These are phyloP conservation scores for Collichthys lucidus DNA, from an alignment of 2,113 vertebrate genomes.

Conservation along the genomic window DNA sequence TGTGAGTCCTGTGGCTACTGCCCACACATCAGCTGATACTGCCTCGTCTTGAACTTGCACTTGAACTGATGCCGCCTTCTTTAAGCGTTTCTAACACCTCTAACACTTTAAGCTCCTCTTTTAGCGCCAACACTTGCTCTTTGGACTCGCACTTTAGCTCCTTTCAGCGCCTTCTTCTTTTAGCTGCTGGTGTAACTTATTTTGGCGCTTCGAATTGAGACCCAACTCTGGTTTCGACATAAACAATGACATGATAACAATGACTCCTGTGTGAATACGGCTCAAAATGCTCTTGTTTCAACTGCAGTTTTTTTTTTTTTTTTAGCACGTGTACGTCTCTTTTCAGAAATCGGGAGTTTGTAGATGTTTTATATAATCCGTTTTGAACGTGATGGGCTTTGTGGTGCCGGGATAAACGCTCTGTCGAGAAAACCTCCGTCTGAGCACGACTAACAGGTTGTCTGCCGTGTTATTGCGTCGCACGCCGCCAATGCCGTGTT, in stretches of 20 bases:
- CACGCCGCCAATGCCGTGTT: slow-evolving; percentile 5
- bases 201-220: background rate
- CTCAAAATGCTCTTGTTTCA: background rate
- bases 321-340: background rate
- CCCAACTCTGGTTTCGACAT: too few species aligned
- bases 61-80: background rate
- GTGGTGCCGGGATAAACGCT: background rate
- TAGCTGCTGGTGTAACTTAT: background rate
- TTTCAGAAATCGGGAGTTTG: background rate
- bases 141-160: background rate
- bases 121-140: background rate
- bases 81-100: background rate
- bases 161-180: background rate
- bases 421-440: slow-evolving; percentile 24
- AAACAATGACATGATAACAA: background rate
- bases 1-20: background rate
- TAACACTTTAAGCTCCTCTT: background rate
- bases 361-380: background rate
- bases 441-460: slow-evolving; percentile 50
- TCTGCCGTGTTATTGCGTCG: slow-evolving; percentile 32
- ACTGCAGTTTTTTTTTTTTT: too few species aligned
- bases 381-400: background rate
- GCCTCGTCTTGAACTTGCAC: background rate
- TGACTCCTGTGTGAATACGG: background rate
- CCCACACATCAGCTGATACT: background rate